These are phyloP conservation scores for Dryomyza anilis DNA, from an alignment of 2,888 invertebrate genomes.

Conservation along the genomic window DNA sequence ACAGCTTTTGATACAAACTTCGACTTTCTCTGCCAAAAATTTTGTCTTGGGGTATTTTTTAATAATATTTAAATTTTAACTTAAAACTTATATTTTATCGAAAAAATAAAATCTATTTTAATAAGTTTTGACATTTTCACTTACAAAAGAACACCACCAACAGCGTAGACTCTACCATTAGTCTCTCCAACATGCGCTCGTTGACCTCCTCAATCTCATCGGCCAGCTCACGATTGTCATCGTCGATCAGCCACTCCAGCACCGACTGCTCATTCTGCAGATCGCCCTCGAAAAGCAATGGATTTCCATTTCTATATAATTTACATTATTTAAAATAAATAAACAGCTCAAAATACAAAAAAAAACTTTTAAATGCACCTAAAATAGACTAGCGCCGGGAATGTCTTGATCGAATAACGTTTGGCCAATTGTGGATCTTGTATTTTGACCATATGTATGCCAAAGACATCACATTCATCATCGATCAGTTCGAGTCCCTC, in stretches of 20 bases:
- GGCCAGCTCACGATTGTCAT: slow-evolving; percentile 89
- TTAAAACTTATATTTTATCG: too few species aligned
- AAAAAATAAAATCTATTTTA: not conserved
- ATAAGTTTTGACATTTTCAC: not conserved
- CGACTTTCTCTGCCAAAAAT: not conserved
- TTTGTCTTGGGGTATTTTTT: too few species aligned
- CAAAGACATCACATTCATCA: slow-evolving; percentile 90
- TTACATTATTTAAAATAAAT: too few species aligned
- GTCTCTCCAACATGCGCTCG: slow-evolving; percentile 83
- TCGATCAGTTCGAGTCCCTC: slow-evolving; percentile 87
- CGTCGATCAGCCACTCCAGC: slow-evolving; percentile 90
- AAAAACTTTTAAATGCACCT: slow-evolving; percentile 68
- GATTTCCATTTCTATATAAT: slow-evolving; percentile 78
- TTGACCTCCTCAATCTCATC: slow-evolving; percentile 95
- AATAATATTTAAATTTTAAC: too few species aligned
- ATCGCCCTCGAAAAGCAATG: slow-evolving; percentile 87
- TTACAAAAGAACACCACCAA: slow-evolving; percentile 92
- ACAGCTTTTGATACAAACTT: too few species aligned
- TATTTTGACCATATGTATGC: slow-evolving; percentile 92
- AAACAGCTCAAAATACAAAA: too few species aligned
- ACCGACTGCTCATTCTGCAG: slow-evolving; percentile 90
- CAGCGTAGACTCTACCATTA: slow-evolving; percentile 84
- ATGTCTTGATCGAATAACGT: slow-evolving; percentile 91
- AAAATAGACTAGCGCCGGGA: slow-evolving; percentile 90
- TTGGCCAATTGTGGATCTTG: slow-evolving; percentile 90